Evolutionary conservation across 2,113 vertebrate genomes (phyloP), one percentile per base, ranked within the genome.

Genomic region (Heterotis niloticus): DNA sequence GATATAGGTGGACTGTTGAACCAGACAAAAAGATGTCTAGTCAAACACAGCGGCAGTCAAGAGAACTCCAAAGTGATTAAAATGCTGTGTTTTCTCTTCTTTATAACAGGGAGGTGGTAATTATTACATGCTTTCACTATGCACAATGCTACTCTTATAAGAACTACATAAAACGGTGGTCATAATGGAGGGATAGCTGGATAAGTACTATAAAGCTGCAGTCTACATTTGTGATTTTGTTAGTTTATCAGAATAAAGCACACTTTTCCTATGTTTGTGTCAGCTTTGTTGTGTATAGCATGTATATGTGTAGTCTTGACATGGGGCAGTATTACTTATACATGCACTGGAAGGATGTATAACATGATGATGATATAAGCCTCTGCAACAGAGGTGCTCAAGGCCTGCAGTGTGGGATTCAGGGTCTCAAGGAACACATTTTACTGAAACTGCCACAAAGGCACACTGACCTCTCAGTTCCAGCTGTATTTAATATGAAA

Each of bases 11-110:
- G 69, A 51, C 20, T 71, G 34, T 51, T 51, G 69, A 72, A 54
- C 34, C 51, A 54, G n/a, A n/a, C 51, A 72, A 54, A 54, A 23
- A 23, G 23, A 72, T 51, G 34, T 72, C 69, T 54, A 72, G 18
- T 54, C 69, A 54, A 72, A 72, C 20, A 51, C 29, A 34, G 34
- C 7, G 34, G 54, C 69, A 23, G 29, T 71, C 52, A 28, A 26
- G 71, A 74, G 54, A 59, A 26, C 18, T 74, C 20, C 23, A 51
- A 11, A 57, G 54, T 59, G 24, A 52, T 74, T 23, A 57, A 74
- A 74, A 74, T 74, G 57, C n/a, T 74, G 56, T 73, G 57, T 23
- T 74, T 28, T 57, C 23, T 26, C 26, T 59, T 54, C 71, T 57
- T 72, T 72, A 72, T 52, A 51, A 72, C 51, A 72, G 54, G 13